Evolutionary conservation across 2,113 vertebrate species (phyloP).

Genomic region (Alligator sinensis): DNA sequence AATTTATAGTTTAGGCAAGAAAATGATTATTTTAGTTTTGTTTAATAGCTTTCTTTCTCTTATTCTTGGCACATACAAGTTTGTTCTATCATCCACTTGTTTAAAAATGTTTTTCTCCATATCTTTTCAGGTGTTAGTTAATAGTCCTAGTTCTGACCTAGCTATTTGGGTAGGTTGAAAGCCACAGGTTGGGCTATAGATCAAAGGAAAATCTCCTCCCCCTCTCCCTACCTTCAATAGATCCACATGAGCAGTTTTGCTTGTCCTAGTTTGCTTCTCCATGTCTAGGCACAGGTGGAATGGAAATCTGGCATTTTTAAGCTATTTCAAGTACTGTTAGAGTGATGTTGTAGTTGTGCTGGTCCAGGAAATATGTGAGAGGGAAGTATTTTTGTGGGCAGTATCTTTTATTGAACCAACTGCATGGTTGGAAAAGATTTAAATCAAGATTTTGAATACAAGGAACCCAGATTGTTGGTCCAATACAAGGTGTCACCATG

Average conservation of each 20-base stretch:
- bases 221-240: background rate
- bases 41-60: constrained; percentile 2
- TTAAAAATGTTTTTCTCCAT: background rate
- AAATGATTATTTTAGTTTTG: background rate
- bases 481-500: too few species aligned
- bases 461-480: too few species aligned
- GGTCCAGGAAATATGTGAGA: too few species aligned
- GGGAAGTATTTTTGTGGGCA: too few species aligned
- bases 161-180: background rate
- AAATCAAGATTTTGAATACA: too few species aligned
- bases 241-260: background rate
- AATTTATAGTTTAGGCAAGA: too few species aligned
- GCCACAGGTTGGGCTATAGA: background rate
- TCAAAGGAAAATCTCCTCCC: background rate
- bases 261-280: background rate
- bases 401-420: too few species aligned
- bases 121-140: background rate
- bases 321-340: too few species aligned
- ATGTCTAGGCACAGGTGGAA: background rate
- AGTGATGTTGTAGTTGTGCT: too few species aligned
- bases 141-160: background rate
- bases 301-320: background rate
- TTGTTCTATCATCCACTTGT: background rate
- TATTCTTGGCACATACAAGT: background rate
- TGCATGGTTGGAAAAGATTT: too few species aligned